Evolutionary conservation across 2,888 invertebrate species (phyloP), one percentile per base, ranked within the genome.

Genomic region (Lepidonotus clava): DNA sequence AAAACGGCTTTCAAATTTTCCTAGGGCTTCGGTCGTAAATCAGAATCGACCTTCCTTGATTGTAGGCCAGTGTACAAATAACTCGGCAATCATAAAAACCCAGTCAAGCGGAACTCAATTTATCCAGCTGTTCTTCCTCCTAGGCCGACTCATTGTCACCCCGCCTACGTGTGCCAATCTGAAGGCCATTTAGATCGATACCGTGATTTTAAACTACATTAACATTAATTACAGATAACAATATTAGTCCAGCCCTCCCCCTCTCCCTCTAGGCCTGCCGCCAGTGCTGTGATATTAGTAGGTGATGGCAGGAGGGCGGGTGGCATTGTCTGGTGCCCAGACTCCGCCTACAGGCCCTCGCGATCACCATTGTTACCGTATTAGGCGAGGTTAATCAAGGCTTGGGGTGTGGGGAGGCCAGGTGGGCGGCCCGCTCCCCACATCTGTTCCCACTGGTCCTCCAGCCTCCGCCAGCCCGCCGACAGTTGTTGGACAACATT

Each of bases 351-450:
- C 18, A 53, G 53, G 2, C 21, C 11, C 61, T 61, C 61, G 4
- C n/a, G n/a, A n/a, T n/a, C n/a, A n/a, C n/a, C n/a, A 61, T 61
- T 61, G 61, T 61, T 61, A 61, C 61, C 24, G 61, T 61, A 61
- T 61, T 61, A 61, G 61, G 61, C 28, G n/a, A 11, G 61, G 28
- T 14, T 61, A 61, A 61, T 61, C 61, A 61, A 53, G 24, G 24
- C 61, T 61, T n/a, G n/a, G 61, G 61, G 28, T n/a, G 61, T n/a
- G 28, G 61, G 61, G 28, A 28, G n/a, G 61, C 61, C 61, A 61
- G 61, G 61, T 61, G 61, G 61, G 61, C 28, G 46, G 18, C 46
- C 24, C 28, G 11, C 24, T 24, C 61, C 61, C 61, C 24, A 61
- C 61, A 61, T 61, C 61, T 61, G 61, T 61, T 32, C 28, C 2